phyloP scores from a whole-genome alignment of 1,140 invertebrate genomes.

The Euschistus heros region DNA sequence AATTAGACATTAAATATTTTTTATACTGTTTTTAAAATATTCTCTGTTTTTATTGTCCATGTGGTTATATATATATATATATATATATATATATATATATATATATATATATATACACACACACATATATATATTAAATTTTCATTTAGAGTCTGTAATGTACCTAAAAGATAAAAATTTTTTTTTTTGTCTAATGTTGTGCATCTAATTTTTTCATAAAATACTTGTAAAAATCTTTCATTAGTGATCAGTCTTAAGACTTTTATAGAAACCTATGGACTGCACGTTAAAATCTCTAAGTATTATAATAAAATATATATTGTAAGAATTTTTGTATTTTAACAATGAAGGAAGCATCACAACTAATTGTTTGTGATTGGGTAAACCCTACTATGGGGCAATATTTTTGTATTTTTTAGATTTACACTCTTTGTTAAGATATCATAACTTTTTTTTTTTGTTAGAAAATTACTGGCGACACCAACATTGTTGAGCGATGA shows the following conservation, averaged over 20 bases:
- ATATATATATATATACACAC: too few relatives aligned
- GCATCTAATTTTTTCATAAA: background rate
- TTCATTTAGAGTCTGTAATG: too few relatives aligned
- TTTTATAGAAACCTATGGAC: constrained; percentile 26
- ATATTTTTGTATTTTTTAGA: constrained; percentile 24
- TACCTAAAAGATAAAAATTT: background rate
- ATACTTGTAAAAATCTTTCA: constrained; percentile 12
- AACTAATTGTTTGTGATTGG: constrained; percentile 14
- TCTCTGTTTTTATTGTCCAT: too few relatives aligned
- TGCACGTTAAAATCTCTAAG: constrained; percentile 19
- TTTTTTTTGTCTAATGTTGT: background rate
- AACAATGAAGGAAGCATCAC: constrained; percentile 13
- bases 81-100: too few relatives aligned
- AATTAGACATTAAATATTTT: constrained; percentile 13
- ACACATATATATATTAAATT: too few relatives aligned
- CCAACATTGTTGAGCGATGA: constrained; percentile 30
- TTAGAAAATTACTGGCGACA: constrained; percentile 26
- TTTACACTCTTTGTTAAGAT: constrained; percentile 20
- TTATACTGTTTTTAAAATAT: constrained; percentile 1
- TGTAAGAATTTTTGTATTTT: constrained; percentile 8
- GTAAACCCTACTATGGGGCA: constrained; percentile 8
- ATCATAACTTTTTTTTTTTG: constrained; percentile 20
- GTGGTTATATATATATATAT: too few relatives aligned
- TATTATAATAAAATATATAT: constrained; percentile 21
- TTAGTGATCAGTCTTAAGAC: constrained; percentile 25